These are phyloP conservation scores for Darevskia mixta DNA, from an alignment of 2,797 vertebrate genomes.

Conservation along the genomic window DNA sequence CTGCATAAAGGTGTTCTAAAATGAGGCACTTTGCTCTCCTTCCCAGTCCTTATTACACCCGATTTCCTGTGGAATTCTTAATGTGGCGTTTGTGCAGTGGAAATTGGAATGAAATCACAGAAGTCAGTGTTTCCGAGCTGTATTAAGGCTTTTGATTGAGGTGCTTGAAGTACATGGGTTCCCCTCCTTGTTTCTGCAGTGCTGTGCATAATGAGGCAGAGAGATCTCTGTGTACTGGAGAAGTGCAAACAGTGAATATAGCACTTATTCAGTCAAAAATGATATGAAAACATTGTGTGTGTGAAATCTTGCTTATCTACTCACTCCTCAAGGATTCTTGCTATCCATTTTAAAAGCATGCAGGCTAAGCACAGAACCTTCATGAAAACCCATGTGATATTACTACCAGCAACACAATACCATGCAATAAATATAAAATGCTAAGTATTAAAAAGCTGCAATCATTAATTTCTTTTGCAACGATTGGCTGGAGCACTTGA, in stretches of 20 bases:
- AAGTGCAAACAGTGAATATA: slow-evolving; percentile 29
- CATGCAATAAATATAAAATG: background rate
- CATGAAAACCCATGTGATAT: background rate
- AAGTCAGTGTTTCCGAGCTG: slow-evolving; percentile 29
- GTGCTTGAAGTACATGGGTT: slow-evolving; percentile 18
- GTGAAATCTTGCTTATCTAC: background rate
- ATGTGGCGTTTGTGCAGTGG: slow-evolving; percentile 21
- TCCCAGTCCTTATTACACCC: slow-evolving; percentile 7
- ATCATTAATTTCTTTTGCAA: background rate
- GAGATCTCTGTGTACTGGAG: slow-evolving; percentile 13
- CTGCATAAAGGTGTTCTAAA: slow-evolving; percentile 27
- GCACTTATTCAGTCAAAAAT: slow-evolving; percentile 31
- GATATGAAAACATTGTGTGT: background rate
- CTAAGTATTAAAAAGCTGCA: background rate
- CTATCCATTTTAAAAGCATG: background rate
- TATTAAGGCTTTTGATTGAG: slow-evolving; percentile 28
- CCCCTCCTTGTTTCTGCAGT: slow-evolving; percentile 27
- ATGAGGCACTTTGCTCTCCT: background rate
- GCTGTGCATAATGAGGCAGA: slow-evolving; percentile 35
- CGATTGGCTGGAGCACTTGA: background rate
- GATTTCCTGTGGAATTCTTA: slow-evolving; percentile 38
- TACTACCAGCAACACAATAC: background rate
- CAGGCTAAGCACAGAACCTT: background rate
- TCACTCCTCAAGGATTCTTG: background rate
- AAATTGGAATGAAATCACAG: slow-evolving; percentile 49